Conservation (phyloP, 2,888 invertebrate species). For the Idaea straminata region DNA sequence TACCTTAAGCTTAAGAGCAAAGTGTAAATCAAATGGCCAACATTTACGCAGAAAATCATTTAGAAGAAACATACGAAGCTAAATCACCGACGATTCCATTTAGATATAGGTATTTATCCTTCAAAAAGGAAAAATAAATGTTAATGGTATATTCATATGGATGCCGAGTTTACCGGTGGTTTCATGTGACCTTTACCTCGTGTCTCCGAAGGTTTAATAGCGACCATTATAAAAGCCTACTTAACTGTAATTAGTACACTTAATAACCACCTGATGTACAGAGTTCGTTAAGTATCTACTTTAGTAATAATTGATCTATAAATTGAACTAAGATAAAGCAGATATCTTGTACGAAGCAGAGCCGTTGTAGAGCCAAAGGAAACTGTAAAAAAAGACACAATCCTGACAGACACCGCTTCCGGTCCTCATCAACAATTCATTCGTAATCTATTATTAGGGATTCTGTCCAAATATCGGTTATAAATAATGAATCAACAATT, state of each 20-base stretch:
- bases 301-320: too few relatives aligned
- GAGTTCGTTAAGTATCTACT: too few relatives aligned
- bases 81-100: too few relatives aligned
- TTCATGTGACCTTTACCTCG: not conserved
- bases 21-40: too few relatives aligned
- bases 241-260: too few relatives aligned
- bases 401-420: slow-evolving; percentile 19
- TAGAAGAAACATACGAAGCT: too few relatives aligned
- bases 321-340: not conserved
- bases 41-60: too few relatives aligned
- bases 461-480: slow-evolving; percentile 45
- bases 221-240: too few relatives aligned
- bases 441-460: slow-evolving; percentile 45
- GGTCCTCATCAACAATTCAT: slow-evolving; percentile 32
- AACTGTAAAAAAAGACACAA: not conserved
- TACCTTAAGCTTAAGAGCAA: too few relatives aligned
- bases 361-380: not conserved
- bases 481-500: slow-evolving; percentile 55
- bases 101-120: too few relatives aligned
- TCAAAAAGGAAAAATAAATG: not conserved
- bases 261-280: too few relatives aligned
- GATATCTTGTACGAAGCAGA: not conserved
- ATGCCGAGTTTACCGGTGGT: not conserved
- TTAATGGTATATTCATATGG: not conserved
- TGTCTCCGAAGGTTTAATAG: too few relatives aligned